These are phyloP conservation scores for Heterotilapia buettikoferi DNA, from an alignment of 2,113 vertebrate genomes.

Conservation along the genomic window DNA sequence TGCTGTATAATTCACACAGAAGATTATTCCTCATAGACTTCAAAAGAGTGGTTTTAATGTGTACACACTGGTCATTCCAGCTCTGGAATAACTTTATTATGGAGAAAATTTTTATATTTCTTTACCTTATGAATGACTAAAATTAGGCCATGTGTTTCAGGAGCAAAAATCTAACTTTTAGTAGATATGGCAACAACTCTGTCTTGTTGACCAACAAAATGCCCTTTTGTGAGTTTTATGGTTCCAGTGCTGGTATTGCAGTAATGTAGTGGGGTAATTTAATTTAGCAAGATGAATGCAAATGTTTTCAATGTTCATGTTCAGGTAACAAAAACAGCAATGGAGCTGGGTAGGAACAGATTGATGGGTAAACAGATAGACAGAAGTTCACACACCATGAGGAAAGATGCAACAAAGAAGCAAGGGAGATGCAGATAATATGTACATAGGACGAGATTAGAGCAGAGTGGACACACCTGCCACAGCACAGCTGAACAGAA, in stretches of 20 bases:
- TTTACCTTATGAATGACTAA: background rate
- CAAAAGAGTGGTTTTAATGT: background rate
- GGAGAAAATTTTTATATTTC: background rate
- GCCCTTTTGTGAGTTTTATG: background rate
- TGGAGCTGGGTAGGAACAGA: background rate
- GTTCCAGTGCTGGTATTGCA: background rate
- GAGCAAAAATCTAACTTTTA: background rate
- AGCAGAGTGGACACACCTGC: background rate
- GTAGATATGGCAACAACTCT: background rate
- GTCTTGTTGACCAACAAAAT: background rate
- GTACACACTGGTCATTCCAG: background rate
- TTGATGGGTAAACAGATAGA: background rate
- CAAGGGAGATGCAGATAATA: background rate
- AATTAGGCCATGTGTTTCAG: rapidly evolving
- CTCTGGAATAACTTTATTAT: background rate
- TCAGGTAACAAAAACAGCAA: background rate
- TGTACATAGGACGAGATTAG: background rate
- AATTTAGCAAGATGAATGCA: background rate
- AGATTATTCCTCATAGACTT: background rate
- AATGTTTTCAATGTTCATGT: background rate
- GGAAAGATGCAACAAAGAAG: background rate
- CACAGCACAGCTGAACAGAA: background rate
- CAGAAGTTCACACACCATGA: background rate
- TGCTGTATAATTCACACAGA: background rate
- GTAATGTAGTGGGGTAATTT: rapidly evolving